phyloP scores from a whole-genome alignment of 2,113 vertebrate genomes.

The Sinosuthora webbiana region DNA sequence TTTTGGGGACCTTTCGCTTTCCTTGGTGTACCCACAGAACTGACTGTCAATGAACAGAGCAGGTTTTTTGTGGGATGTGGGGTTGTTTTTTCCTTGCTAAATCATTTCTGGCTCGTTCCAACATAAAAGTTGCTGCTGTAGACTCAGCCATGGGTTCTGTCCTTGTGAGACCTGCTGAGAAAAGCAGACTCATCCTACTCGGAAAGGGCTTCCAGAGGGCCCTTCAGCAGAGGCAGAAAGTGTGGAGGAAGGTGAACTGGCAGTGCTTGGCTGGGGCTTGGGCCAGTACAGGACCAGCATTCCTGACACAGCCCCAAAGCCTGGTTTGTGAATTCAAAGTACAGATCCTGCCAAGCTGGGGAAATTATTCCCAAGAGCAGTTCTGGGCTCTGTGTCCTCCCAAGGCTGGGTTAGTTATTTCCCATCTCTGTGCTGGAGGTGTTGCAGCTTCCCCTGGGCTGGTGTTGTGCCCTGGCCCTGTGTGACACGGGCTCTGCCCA shows the following conservation, averaged over 20 bases:
- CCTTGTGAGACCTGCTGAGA: neutral
- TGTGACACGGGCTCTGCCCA: rapidly evolving
- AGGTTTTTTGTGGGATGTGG: neutral
- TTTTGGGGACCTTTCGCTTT: neutral
- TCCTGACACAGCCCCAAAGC: neutral
- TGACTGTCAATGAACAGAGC: neutral
- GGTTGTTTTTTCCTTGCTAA: neutral
- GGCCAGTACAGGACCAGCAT: neutral
- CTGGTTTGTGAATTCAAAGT: neutral
- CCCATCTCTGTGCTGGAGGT: rapidly evolving
- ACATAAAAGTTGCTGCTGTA: neutral
- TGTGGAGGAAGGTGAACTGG: neutral
- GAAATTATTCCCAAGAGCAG: neutral
- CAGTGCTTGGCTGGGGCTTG: neutral
- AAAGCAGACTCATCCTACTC: neutral
- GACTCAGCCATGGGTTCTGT: neutral
- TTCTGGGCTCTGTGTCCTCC: neutral
- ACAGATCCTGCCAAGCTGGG: neutral
- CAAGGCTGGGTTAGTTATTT: neutral
- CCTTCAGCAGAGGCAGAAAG: neutral
- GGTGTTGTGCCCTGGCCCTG: rapidly evolving
- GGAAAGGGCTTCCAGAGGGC: neutral
- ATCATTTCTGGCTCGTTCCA: neutral
- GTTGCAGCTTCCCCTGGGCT: neutral
- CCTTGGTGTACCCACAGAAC: neutral